phyloP scores from a whole-genome alignment of 2,113 vertebrate genomes.

The Colius striatus region DNA sequence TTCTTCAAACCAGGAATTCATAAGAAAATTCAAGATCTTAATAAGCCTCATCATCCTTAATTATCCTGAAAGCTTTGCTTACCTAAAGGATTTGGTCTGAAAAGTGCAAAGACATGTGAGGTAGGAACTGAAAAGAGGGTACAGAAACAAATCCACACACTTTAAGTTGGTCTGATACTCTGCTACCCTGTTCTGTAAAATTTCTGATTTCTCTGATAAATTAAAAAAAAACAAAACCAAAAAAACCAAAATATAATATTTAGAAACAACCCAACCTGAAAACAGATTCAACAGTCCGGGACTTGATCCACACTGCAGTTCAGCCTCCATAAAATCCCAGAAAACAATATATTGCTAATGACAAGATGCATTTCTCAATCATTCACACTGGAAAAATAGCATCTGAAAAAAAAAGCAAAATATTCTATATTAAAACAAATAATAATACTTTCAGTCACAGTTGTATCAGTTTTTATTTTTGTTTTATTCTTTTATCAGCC shows the following conservation, averaged over 20 bases:
- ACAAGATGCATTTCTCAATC: not conserved
- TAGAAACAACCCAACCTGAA: not conserved
- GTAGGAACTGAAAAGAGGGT: not conserved
- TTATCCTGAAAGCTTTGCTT: not conserved
- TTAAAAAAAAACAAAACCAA: not conserved
- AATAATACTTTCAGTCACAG: not conserved
- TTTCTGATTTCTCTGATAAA: not conserved
- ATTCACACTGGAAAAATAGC: accelerated
- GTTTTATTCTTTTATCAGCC: not conserved
- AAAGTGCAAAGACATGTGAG: not conserved
- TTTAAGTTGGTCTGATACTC: not conserved
- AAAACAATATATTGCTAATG: not conserved
- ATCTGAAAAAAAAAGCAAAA: not conserved
- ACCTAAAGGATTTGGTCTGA: not conserved
- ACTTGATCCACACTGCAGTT: not conserved
- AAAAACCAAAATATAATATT: not conserved
- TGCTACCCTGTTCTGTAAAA: not conserved
- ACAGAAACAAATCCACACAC: not conserved
- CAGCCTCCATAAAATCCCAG: not conserved
- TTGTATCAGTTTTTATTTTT: not conserved
- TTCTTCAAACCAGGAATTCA: not conserved
- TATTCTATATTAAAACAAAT: not conserved
- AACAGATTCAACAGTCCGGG: not conserved
- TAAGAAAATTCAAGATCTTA: not conserved
- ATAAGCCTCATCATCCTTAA: not conserved